Evolutionary conservation across 2,113 vertebrate genomes (phyloP).

Genomic region (Xyliphius kryptos): DNA sequence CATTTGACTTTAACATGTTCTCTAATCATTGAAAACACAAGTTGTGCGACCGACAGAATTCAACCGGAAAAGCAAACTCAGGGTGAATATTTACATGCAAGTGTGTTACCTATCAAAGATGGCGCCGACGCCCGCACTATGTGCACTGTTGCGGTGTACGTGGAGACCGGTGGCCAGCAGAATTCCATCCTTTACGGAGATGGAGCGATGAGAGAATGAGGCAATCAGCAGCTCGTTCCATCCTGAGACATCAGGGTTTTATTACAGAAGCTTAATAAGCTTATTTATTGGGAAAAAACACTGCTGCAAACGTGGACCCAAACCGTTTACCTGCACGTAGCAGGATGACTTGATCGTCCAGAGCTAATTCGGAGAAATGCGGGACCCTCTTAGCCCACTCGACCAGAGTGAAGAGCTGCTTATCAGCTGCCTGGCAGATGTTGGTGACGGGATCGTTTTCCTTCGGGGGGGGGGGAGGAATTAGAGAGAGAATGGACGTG

Average conservation of each 20-base stretch:
- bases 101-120: slow-evolving; percentile 86
- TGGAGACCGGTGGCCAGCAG: slow-evolving; percentile 87
- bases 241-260: slow-evolving; percentile 52
- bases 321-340: slow-evolving; percentile 75
- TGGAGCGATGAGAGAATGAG: slow-evolving; percentile 89
- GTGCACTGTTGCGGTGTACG: slow-evolving; percentile 84
- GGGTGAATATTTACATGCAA: too few species aligned
- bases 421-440: slow-evolving; percentile 91
- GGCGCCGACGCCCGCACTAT: slow-evolving; percentile 86
- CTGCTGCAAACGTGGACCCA: too few species aligned
- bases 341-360: slow-evolving; percentile 89
- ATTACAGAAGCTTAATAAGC: background rate
- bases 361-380: slow-evolving; percentile 82
- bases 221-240: slow-evolving; percentile 91
- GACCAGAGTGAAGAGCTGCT: slow-evolving; percentile 89
- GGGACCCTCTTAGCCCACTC: slow-evolving; percentile 92
- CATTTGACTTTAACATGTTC: too few species aligned
- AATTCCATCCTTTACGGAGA: slow-evolving; percentile 86
- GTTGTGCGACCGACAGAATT: too few species aligned
- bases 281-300: too few species aligned
- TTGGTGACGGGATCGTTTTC: slow-evolving; percentile 89
- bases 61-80: too few species aligned
- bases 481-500: too few species aligned
- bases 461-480: too few species aligned
- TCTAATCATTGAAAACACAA: too few species aligned